Conservation (phyloP, 2,113 vertebrate species). For the Nothocercus julius region DNA sequence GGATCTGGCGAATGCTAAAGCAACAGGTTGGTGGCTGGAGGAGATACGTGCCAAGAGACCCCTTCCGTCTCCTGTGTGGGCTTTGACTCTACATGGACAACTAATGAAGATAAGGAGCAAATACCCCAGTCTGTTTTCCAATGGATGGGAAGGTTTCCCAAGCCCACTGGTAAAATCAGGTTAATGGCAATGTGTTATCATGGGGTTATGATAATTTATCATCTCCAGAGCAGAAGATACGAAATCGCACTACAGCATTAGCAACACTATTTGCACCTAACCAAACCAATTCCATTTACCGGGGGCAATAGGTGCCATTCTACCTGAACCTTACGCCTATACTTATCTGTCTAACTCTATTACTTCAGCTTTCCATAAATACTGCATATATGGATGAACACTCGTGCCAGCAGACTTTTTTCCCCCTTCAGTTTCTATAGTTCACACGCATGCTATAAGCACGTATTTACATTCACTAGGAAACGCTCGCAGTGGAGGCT, state of each 20-base stretch:
- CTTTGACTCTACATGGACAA: neutral
- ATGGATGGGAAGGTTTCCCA: neutral
- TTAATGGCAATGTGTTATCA: neutral
- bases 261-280: neutral
- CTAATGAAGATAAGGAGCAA: neutral
- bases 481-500: slow-evolving; percentile 20
- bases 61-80: neutral
- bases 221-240: neutral
- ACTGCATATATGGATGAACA: neutral
- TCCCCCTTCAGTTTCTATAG: neutral
- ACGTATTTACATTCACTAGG: slow-evolving; percentile 50
- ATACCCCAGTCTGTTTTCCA: neutral
- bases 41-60: neutral
- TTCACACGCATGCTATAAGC: neutral
- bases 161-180: neutral
- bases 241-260: neutral
- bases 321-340: neutral
- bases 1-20: neutral
- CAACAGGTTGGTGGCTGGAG: neutral
- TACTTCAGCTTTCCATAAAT: neutral
- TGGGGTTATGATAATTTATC: neutral
- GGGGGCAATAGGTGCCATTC: neutral
- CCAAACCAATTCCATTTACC: neutral
- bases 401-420: neutral
- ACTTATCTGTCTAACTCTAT: neutral